These are phyloP conservation scores for Maccullochella peelii DNA, from an alignment of 2,113 vertebrate genomes.

Conservation along the genomic window DNA sequence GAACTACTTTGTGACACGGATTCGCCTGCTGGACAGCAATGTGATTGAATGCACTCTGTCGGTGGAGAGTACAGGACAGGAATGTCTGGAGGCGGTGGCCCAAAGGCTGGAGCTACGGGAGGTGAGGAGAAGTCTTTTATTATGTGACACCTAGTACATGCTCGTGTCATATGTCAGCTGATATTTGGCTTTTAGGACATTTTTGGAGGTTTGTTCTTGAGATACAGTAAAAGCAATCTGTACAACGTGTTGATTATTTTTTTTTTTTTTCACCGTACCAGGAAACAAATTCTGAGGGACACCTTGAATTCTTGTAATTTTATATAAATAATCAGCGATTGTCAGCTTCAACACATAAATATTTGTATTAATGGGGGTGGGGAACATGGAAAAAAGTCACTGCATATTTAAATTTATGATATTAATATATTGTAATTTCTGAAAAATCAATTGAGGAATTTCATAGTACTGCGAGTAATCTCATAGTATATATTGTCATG, in stretches of 20 bases:
- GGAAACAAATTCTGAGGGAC: background rate
- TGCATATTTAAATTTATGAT: background rate
- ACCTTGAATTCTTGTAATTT: background rate
- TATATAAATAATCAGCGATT: background rate
- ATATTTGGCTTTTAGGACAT: too few species aligned
- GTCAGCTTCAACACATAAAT: background rate
- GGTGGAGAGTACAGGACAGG: conserved; percentile 95
- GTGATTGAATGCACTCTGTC: conserved; percentile 96
- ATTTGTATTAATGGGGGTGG: too few species aligned
- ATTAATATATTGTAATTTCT: background rate
- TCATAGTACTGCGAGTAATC: too few species aligned
- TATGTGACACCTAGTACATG: background rate
- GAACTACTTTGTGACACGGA: conserved; percentile 97
- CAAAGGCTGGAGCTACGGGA: conserved; percentile 95
- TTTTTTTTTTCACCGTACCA: background rate
- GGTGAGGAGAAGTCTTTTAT: conserved; percentile 80
- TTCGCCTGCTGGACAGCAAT: conserved; percentile 92
- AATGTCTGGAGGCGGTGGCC: conserved; percentile 96
- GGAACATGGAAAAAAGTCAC: background rate
- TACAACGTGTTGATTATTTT: too few species aligned
- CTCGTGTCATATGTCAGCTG: background rate
- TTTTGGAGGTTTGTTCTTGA: background rate
- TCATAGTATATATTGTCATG: background rate
- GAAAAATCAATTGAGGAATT: too few species aligned
- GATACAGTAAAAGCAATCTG: too few species aligned